These are phyloP conservation scores for Saiga tatarica DNA, from an alignment of 2,113 vertebrate species.

Conservation along the genomic window DNA sequence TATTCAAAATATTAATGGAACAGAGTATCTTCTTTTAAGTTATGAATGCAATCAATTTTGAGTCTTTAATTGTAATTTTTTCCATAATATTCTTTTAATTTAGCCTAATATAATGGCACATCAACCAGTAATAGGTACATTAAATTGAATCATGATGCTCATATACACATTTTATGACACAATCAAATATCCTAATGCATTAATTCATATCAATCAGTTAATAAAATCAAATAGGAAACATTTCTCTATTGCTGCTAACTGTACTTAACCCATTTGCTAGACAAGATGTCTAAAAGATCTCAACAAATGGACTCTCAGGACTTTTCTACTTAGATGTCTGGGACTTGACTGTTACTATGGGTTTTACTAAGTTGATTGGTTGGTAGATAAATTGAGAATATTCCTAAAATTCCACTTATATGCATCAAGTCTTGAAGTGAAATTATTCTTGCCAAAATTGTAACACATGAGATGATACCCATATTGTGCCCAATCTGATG, in stretches of 20 bases:
- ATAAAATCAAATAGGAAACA: constrained; percentile 89
- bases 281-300: constrained; percentile 58
- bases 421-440: background rate
- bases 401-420: background rate
- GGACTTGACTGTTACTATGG: background rate
- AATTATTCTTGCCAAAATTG: constrained; percentile 31
- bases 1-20: constrained; percentile 85
- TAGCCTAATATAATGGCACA: constrained; percentile 91
- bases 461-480: background rate
- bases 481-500: background rate
- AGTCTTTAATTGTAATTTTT: constrained; percentile 89
- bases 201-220: constrained; percentile 91
- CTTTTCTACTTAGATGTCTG: background rate
- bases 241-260: constrained; percentile 77
- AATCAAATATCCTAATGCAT: constrained; percentile 90
- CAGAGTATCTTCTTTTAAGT: constrained; percentile 83
- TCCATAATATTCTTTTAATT: constrained; percentile 91
- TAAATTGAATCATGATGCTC: constrained; percentile 91
- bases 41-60: constrained; percentile 88
- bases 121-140: constrained; percentile 89
- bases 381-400: background rate
- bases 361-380: background rate
- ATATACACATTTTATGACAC: constrained; percentile 90
- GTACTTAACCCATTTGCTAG: constrained; percentile 69
- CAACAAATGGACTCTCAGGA: constrained; percentile 37